Evolutionary conservation across 2,797 vertebrate genomes (phyloP).

Genomic region (Takifugu ocellatus): DNA sequence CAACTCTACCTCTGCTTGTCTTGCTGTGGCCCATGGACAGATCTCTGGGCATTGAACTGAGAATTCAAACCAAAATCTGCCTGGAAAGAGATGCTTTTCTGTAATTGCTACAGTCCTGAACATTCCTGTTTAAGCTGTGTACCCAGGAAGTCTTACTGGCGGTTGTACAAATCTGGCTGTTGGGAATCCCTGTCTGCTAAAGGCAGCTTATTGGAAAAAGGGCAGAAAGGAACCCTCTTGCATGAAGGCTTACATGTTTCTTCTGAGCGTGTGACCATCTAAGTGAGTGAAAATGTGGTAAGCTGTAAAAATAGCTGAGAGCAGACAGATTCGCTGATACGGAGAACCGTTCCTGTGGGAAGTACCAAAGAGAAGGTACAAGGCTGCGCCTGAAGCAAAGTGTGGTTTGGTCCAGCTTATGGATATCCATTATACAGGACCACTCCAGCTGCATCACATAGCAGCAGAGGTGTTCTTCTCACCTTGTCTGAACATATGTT

Average conservation of each 20-base stretch:
- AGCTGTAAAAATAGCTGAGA: slow-evolving; percentile 15
- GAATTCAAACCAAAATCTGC: slow-evolving; percentile 33
- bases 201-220: slow-evolving; percentile 30
- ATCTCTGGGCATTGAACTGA: slow-evolving; percentile 23
- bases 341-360: slow-evolving; percentile 66
- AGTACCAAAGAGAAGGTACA: slow-evolving; percentile 62
- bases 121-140: slow-evolving; percentile 20
- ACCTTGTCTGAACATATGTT: neutral
- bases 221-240: slow-evolving; percentile 41
- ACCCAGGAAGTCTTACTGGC: neutral
- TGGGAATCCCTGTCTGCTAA: slow-evolving; percentile 19
- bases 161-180: slow-evolving; percentile 9
- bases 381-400: slow-evolving; percentile 70
- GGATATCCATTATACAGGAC: slow-evolving; percentile 66
- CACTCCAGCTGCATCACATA: slow-evolving; percentile 57
- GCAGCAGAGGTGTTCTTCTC: slow-evolving; percentile 18
- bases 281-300: slow-evolving; percentile 17
- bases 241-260: slow-evolving; percentile 18
- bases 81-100: slow-evolving; percentile 29
- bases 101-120: slow-evolving; percentile 10
- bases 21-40: slow-evolving; percentile 47
- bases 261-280: slow-evolving; percentile 14
- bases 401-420: slow-evolving; percentile 65
- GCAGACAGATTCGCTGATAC: slow-evolving; percentile 50
- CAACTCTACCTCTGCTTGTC: slow-evolving; percentile 39